These are phyloP conservation scores for Urechis unicinctus DNA, from an alignment of 2,888 invertebrate species.

Conservation along the genomic window DNA sequence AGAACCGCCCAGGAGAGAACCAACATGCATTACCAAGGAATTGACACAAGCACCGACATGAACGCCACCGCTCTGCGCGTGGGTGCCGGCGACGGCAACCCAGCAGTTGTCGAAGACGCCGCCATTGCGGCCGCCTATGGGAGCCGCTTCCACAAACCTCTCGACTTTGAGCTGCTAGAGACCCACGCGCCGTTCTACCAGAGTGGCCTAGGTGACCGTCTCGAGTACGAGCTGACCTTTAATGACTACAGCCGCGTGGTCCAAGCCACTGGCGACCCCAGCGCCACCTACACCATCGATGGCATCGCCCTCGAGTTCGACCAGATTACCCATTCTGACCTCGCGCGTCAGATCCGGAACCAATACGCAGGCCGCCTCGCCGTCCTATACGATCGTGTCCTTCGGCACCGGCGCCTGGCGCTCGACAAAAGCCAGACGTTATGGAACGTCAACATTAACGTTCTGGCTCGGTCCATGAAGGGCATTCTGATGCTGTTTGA, in stretches of 20 bases:
- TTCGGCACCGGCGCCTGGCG: slow-evolving; percentile 14
- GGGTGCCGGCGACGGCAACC: slow-evolving; percentile 2
- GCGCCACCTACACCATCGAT: slow-evolving; percentile 13
- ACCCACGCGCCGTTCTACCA: slow-evolving; percentile 12
- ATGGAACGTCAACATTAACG: slow-evolving; percentile 5
- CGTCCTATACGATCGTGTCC: slow-evolving; percentile 18
- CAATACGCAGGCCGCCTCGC: slow-evolving; percentile 3
- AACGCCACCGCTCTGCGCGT: not conserved
- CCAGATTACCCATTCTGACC: slow-evolving; percentile 14
- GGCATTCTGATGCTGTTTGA: slow-evolving; percentile 6
- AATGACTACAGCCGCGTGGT: slow-evolving; percentile 15
- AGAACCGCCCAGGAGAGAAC: not conserved
- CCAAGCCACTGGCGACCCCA: slow-evolving; percentile 10
- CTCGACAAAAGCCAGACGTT: not conserved
- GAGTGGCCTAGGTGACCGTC: not conserved
- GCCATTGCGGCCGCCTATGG: slow-evolving; percentile 17
- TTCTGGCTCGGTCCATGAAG: slow-evolving; percentile 5
- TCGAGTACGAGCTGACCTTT: not conserved
- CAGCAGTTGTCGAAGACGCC: too few relatives aligned
- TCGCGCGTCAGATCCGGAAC: slow-evolving; percentile 15
- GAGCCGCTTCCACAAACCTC: slow-evolving; percentile 17
- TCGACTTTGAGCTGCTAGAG: slow-evolving; percentile 14
- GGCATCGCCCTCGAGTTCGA: slow-evolving; percentile 21
- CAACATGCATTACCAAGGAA: slow-evolving; percentile 2
- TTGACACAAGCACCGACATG: not conserved